Percentiles rank a stretch among this genome's conserved stretches.
Conservation (phyloP, 2,113 vertebrate species). For the Hemichromis elongatus region DNA sequence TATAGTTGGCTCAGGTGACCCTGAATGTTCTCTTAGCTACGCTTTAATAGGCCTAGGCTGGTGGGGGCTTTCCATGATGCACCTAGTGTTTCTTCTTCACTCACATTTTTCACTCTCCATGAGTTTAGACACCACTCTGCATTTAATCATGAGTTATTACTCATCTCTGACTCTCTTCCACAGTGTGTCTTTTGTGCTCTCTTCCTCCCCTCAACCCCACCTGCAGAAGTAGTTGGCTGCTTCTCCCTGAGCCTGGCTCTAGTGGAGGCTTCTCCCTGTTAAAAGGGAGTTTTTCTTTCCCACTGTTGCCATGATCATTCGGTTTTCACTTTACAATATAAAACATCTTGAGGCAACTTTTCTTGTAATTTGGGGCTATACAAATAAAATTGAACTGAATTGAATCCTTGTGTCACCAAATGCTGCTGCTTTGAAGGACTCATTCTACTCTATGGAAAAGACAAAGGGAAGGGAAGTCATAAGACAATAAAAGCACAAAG, state of each 20-base stretch:
- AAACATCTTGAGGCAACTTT: neutral
- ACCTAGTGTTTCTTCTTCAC: neutral
- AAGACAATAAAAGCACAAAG: neutral
- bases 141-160: neutral
- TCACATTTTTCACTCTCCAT: neutral
- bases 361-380: neutral
- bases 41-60: neutral
- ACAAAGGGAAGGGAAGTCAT: neutral
- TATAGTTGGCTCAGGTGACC: neutral
- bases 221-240: neutral
- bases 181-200: neutral
- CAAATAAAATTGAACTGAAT: neutral
- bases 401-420: neutral
- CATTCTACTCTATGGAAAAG: neutral
- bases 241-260: neutral
- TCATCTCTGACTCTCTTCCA: neutral
- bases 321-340: neutral
- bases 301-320: neutral
- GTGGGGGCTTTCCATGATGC: neutral
- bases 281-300: neutral
- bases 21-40: neutral
- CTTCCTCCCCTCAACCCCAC: neutral
- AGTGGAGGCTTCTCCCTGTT: neutral
- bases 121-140: neutral
- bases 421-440: neutral